Evolutionary conservation across 2,888 invertebrate genomes (phyloP).

Genomic region (Mimumesa dahlbomi): DNA sequence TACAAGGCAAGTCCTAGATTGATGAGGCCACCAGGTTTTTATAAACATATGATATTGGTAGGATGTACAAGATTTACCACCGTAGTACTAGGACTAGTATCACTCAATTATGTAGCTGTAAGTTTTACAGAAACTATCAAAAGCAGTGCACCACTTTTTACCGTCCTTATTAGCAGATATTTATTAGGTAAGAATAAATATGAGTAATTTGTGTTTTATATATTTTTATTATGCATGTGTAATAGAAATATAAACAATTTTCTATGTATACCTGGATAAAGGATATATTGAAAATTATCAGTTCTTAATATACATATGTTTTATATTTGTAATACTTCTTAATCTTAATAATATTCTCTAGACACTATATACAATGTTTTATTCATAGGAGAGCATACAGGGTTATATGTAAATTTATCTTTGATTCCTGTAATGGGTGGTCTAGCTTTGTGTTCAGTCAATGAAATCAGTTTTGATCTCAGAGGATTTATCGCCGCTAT

Average conservation of each 20-base stretch:
- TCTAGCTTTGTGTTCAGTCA: conserved; percentile 88
- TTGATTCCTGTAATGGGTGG: conserved; percentile 90
- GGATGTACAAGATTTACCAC: conserved; percentile 88
- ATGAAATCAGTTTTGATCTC: conserved; percentile 88
- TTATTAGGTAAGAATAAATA: conserved; percentile 81
- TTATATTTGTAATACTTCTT: too few relatives aligned
- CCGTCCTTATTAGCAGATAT: conserved; percentile 87
- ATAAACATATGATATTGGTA: conserved; percentile 87
- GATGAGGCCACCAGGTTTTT: conserved; percentile 86
- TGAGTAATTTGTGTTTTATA: not conserved
- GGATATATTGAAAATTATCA: too few relatives aligned
- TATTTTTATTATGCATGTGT: too few relatives aligned
- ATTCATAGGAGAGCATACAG: conserved; percentile 84
- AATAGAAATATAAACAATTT: too few relatives aligned
- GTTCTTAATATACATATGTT: too few relatives aligned
- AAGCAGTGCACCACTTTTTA: conserved; percentile 90
- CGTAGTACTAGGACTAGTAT: conserved; percentile 87
- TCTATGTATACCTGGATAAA: too few relatives aligned
- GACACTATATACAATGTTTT: not conserved
- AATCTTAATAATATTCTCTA: not conserved
- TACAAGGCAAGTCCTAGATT: conserved; percentile 84
- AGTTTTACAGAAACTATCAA: conserved; percentile 92
- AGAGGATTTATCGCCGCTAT: conserved; percentile 88
- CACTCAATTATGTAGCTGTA: conserved; percentile 89
- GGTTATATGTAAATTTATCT: conserved; percentile 86